A percentile compares a stretch with the other conserved stretches of the same genome.
These are phyloP conservation scores for Vidua chalybeata DNA, from an alignment of 2,113 vertebrate species.

Conservation along the genomic window DNA sequence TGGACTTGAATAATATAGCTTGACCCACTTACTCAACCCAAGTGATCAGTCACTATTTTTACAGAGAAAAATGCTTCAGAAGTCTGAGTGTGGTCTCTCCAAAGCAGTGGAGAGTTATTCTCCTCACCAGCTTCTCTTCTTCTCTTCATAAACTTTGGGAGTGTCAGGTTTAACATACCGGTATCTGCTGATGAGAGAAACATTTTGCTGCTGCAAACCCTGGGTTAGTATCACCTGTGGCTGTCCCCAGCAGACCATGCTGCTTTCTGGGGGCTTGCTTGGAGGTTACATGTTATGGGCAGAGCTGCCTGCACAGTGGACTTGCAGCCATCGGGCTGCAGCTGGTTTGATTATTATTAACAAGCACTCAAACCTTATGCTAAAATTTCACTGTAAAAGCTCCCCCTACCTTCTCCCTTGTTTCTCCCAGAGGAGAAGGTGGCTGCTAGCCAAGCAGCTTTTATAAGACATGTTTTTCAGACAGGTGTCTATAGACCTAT, in stretches of 20 bases:
- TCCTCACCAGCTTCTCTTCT: not conserved
- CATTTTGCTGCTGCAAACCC: not conserved
- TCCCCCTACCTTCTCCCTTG: not conserved
- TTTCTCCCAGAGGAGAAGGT: not conserved
- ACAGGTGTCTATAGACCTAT: not conserved
- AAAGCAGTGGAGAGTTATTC: not conserved
- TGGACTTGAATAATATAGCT: not conserved
- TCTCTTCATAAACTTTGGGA: not conserved
- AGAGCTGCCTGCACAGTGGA: not conserved
- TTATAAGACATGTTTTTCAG: not conserved
- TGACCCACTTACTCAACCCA: not conserved
- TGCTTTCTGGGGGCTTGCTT: not conserved
- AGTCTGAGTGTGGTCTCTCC: not conserved
- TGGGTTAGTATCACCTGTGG: accelerated
- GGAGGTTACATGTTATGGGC: accelerated
- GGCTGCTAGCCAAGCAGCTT: not conserved
- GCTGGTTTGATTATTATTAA: not conserved
- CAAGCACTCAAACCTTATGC: accelerated
- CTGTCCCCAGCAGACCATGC: not conserved
- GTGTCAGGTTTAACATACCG: not conserved
- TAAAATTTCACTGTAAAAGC: not conserved
- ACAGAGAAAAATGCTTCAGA: not conserved
- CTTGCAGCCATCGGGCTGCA: accelerated
- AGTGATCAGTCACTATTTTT: not conserved
- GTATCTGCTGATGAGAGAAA: not conserved